Base-by-base conservation (phyloP, 2,797 vertebrate genomes). In the Podarcis siculus region DNA sequence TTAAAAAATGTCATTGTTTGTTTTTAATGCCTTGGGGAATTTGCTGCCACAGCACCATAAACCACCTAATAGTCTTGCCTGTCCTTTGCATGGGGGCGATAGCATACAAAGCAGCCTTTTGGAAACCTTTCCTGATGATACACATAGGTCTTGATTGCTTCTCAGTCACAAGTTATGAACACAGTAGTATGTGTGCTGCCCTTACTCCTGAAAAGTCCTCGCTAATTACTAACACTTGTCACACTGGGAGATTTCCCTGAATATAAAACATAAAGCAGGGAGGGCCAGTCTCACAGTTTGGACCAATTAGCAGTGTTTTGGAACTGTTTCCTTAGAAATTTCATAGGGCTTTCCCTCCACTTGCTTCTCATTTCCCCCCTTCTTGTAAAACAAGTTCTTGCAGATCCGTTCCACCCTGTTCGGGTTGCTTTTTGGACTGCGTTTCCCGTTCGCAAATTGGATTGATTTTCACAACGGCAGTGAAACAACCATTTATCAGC, bases 321-420 rank as follows among this genome's bases (percentile, higher is more conserved):
- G 78, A 86, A 39, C 23, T 27, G 12, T 15, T 79, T 61, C 32
- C 0, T 0, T 45, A 17, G 37, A 45, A n/a, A 73, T 35, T 73
- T 42, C 0, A n/a, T 5, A 55, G 55, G 32, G 81, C 64, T n/a
- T 12, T 3, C 82, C 80, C 17, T 37, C 82, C 66, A 73, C 64
- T 0, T 0, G 0, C 1, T 9, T 0, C 72, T 42, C n/a, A 15
- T 35, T 85, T 58, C 49, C 39, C 84, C 0, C 61, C 0, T 85
- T 17, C 17, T 72, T 49, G n/a, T 77, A 85, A 85, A 85, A 61
- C 37, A 42, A 39, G 27, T 30, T 85, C 35, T 1, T 69, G 15
- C 58, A 42, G 30, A 66, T 91, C 0, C 25, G 12, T n/a, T 39
- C 25, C 23, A 61, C 73, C 13, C 37, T 73, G 45, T 37, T 58